These are phyloP conservation scores for Rhombomys opimus DNA, from an alignment of 2,113 vertebrate species.

Conservation along the genomic window DNA sequence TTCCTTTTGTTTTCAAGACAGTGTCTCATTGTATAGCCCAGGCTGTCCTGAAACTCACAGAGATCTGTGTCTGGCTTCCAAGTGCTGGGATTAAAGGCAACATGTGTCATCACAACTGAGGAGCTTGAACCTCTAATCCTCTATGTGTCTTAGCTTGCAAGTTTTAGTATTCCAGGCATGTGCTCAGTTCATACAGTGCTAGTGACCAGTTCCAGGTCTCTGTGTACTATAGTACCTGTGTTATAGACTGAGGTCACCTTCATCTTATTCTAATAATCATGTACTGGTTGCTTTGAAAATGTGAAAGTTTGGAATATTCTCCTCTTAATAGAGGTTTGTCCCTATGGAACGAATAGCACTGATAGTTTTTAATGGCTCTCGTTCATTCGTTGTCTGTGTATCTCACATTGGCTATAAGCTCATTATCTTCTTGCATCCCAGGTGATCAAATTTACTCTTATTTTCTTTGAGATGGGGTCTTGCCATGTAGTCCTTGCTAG, in stretches of 20 bases:
- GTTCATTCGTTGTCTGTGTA: not conserved
- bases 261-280: constrained; percentile 4
- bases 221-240: not conserved
- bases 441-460: not conserved
- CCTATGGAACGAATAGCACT: not conserved
- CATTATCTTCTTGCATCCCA: not conserved
- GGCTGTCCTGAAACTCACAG: not conserved
- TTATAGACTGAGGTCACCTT: not conserved
- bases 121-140: not conserved
- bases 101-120: not conserved
- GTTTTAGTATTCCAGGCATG: not conserved
- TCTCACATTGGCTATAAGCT: not conserved
- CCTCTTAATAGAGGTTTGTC: not conserved
- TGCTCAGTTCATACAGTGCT: not conserved
- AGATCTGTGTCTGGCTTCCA: not conserved
- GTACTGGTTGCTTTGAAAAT: constrained; percentile 54
- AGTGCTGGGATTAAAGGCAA: not conserved
- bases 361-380: not conserved
- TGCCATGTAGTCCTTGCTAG: not conserved
- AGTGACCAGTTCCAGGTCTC: not conserved
- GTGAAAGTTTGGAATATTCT: not conserved
- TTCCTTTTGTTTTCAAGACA: not conserved
- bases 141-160: not conserved
- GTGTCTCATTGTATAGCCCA: not conserved
- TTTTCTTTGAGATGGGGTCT: not conserved